Evolutionary conservation across 2,797 vertebrate species (phyloP).

Genomic region (Xiphophorus birchmanni): DNA sequence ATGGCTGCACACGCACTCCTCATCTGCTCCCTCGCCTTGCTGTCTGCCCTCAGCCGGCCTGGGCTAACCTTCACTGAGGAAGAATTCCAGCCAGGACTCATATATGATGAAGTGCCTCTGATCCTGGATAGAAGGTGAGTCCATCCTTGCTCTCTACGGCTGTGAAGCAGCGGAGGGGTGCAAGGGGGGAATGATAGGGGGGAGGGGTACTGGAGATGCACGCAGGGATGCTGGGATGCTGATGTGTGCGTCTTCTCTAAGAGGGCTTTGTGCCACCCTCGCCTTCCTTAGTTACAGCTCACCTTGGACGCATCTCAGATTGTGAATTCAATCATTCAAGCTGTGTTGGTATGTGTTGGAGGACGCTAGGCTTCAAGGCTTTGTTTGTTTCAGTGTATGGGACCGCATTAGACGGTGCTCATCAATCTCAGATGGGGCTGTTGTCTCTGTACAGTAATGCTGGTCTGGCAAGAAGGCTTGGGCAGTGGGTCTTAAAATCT

Average conservation of each 20-base stretch:
- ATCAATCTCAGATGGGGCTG: slow-evolving; percentile 75
- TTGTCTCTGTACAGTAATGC: slow-evolving; percentile 72
- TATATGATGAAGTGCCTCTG: slow-evolving; percentile 83
- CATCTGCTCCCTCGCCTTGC: slow-evolving; percentile 79
- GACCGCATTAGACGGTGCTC: slow-evolving; percentile 76
- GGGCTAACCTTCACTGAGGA: slow-evolving; percentile 77
- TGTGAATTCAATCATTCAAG: slow-evolving; percentile 10
- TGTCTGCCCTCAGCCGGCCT: slow-evolving; percentile 75
- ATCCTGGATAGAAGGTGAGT: slow-evolving; percentile 84
- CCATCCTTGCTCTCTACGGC: slow-evolving; percentile 43
- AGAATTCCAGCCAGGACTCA: slow-evolving; percentile 70
- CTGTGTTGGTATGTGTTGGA: slow-evolving; percentile 29
- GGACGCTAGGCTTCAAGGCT: slow-evolving; percentile 46
- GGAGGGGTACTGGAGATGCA: slow-evolving; percentile 50
- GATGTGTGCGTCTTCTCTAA: slow-evolving; percentile 63
- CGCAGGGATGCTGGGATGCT: slow-evolving; percentile 70
- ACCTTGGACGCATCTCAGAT: slow-evolving; percentile 45
- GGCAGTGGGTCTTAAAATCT: slow-evolving; percentile 47
- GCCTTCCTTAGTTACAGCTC: slow-evolving; percentile 26
- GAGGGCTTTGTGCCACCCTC: slow-evolving; percentile 5
- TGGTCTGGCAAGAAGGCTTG: slow-evolving; percentile 61
- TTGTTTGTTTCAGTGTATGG: slow-evolving; percentile 71
- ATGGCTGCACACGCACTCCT: slow-evolving; percentile 85
- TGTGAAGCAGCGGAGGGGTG: slow-evolving; percentile 47
- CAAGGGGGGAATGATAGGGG: background rate